Conservation (phyloP, 2,797 vertebrate genomes). For the Acanthopagrus latus region DNA sequence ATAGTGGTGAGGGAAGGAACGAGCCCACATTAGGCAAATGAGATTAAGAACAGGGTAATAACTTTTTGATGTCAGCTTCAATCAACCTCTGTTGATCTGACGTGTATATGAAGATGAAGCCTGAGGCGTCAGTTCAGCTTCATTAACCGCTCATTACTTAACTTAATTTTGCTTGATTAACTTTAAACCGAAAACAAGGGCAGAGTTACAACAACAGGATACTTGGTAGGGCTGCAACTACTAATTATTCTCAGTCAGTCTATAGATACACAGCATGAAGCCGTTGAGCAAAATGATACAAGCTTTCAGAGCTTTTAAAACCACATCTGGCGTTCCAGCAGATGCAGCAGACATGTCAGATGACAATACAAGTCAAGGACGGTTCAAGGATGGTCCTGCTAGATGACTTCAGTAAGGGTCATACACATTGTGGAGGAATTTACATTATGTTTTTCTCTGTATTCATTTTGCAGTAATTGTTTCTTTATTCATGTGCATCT, state of each 20-base stretch:
- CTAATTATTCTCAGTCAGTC: not conserved
- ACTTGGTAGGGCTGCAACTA: not conserved
- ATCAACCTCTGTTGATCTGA: slow-evolving; percentile 41
- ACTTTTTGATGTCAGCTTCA: slow-evolving; percentile 48
- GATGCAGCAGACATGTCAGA: not conserved
- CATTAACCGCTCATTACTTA: slow-evolving; percentile 36
- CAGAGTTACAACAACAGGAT: not conserved
- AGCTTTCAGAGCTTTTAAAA: not conserved
- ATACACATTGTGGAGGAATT: no score
- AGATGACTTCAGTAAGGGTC: no score
- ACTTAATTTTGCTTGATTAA: slow-evolving; percentile 31
- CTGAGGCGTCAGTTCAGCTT: slow-evolving; percentile 30
- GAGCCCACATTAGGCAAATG: slow-evolving; percentile 63
- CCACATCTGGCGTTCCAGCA: not conserved
- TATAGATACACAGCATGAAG: not conserved
- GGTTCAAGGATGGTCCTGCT: not conserved
- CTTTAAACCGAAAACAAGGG: slow-evolving; percentile 7
- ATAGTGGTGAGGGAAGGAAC: slow-evolving; percentile 28
- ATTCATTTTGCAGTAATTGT: no score
- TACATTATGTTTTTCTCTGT: no score
- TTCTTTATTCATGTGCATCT: no score
- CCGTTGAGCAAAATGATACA: not conserved
- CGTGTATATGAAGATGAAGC: slow-evolving; percentile 34
- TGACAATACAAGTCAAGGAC: not conserved
- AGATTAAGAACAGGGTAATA: slow-evolving; percentile 61